phyloP scores from a whole-genome alignment of 2,797 vertebrate species.

The Liparis tanakae region DNA sequence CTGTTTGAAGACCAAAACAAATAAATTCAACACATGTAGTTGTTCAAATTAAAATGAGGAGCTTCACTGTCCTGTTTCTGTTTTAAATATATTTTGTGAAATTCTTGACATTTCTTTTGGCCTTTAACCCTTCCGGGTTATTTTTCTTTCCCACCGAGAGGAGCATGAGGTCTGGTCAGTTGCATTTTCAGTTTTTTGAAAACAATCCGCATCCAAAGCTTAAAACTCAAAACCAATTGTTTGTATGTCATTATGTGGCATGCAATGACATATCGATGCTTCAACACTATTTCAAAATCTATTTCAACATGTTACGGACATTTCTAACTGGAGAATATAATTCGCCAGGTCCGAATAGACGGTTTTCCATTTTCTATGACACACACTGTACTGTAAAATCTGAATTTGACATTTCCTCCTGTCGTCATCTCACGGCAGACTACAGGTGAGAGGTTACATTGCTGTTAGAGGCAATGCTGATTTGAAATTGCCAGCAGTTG shows the following conservation, averaged over 20 bases:
- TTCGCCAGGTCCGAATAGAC: neutral
- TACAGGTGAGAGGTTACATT: slow-evolving; percentile 75
- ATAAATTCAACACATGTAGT: slow-evolving; percentile 68
- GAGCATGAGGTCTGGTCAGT: slow-evolving; percentile 84
- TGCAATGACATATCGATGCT: neutral
- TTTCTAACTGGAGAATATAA: neutral
- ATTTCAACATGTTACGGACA: neutral
- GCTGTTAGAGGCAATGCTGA: slow-evolving; percentile 81
- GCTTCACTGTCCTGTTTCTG: slow-evolving; percentile 71
- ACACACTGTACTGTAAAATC: slow-evolving; percentile 35
- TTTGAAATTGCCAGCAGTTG: slow-evolving; percentile 87
- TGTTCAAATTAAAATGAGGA: slow-evolving; percentile 32
- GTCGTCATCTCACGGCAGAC: slow-evolving; percentile 54
- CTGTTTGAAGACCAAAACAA: slow-evolving; percentile 64
- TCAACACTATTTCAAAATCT: neutral
- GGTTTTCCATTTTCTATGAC: neutral
- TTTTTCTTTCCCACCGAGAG: slow-evolving; percentile 94
- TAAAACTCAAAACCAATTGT: neutral
- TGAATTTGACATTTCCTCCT: slow-evolving; percentile 61
- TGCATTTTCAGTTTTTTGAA: slow-evolving; percentile 65
- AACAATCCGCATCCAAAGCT: slow-evolving; percentile 16
- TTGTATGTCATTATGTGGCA: neutral
- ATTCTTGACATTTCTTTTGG: slow-evolving; percentile 84
- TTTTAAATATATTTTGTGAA: slow-evolving; percentile 81
- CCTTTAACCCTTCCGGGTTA: slow-evolving; percentile 86